These are phyloP conservation scores for Halocaridina rubra DNA, from an alignment of 2,888 invertebrate species.

Conservation along the genomic window DNA sequence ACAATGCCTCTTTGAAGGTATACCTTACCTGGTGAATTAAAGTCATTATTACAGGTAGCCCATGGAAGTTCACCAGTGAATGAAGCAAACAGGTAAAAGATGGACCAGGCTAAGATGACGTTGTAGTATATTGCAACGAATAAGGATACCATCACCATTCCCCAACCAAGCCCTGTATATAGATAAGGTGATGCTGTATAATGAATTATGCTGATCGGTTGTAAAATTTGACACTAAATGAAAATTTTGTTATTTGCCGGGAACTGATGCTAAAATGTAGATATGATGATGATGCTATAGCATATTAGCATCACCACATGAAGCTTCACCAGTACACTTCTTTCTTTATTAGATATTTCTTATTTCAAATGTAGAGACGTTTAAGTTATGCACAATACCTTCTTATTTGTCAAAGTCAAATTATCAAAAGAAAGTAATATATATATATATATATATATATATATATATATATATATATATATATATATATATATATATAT, in stretches of 20 bases:
- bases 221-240: neutral
- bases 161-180: constrained; percentile 58
- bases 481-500: constrained; percentile 11
- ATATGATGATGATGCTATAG: neutral
- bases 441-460: neutral
- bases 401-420: neutral
- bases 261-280: neutral
- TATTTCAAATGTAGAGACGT: too few relatives aligned
- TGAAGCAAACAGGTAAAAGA: constrained; percentile 78
- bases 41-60: constrained; percentile 78
- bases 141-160: constrained; percentile 39
- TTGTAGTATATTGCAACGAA: constrained; percentile 63
- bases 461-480: neutral
- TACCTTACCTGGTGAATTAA: constrained; percentile 71
- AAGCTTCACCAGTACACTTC: constrained; percentile 72
- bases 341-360: too few relatives aligned
- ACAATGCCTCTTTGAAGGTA: too few relatives aligned
- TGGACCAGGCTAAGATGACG: constrained; percentile 75
- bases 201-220: neutral
- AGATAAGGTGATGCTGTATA: neutral
- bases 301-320: constrained; percentile 64
- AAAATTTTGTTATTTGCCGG: neutral
- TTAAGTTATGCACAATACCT: too few relatives aligned
- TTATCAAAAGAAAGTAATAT: neutral
- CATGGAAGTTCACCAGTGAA: constrained; percentile 73